Evolutionary conservation across 2,888 invertebrate species (phyloP), one percentile per base, ranked within the genome.

Genomic region (Drosophila limbata): DNA sequence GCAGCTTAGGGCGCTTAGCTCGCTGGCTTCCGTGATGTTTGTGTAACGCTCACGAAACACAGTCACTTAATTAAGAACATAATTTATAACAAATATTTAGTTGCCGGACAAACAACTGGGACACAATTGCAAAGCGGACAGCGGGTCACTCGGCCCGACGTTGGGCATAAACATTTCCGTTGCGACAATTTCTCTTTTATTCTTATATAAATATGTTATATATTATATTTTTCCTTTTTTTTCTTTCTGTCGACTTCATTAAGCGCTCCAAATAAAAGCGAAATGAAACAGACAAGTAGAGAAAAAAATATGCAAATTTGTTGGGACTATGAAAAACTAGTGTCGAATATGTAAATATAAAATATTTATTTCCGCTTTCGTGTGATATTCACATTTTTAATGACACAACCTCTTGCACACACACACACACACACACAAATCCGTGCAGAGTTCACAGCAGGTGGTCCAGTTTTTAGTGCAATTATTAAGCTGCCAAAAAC

Each of bases 41-140:
- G 71, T 70, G 62, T 35, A 52, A 50, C 51, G 56, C 55, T 66
- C 59, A 37, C 63, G 66, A 68, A 72, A 52, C 69, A 57, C 35
- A 77, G 88, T 79, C 88, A 79, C 85, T 86, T 85, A 88, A 85
- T 85, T 85, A 85, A 83, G 79, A 79, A 65, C 75, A 86, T 85
- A 77, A 85, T 85, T 83, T 85, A 88, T 86, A 77, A 76, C 86
- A 84, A 84, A 87, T 87, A 87, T 84, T 84, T 87, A 87, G 84
- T 69, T 74, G 70, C 56, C 71, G 56, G 70, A 39, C 73, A 71
- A 73, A 72, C 66, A 79, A 84, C 65, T 66, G 76, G 68, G 62
- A 50, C 77, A 63, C 62, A 60, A 48, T 66, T 75, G 56, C 59
- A 56, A 60, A 42, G 25, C 62, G 42, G 39, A 25, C 45, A 39